Percentiles rank a stretch among this genome's conserved stretches.
Conservation (phyloP, 1,140 invertebrate species). For the fruit fly (Drosophila melanogaster) region DNA sequence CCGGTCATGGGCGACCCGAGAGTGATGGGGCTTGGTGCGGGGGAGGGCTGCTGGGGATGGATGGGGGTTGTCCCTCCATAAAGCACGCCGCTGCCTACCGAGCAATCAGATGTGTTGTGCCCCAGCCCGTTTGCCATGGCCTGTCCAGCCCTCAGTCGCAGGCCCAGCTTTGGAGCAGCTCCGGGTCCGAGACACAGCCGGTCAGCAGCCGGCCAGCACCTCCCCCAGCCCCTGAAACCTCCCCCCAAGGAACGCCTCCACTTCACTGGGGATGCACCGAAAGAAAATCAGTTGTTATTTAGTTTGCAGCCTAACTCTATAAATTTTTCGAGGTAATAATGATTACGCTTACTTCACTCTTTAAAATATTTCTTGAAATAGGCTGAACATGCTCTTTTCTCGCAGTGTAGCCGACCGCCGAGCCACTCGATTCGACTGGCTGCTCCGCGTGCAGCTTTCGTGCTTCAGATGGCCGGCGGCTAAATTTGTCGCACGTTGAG, state of each 20-base stretch:
- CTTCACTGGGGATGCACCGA: background rate
- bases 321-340: too few species aligned
- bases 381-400: background rate
- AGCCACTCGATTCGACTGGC: constrained; percentile 35
- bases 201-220: constrained; percentile 43
- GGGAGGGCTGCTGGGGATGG: constrained; percentile 2
- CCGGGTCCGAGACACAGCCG: constrained; percentile 22
- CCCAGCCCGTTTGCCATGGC: constrained; percentile 33
- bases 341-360: too few species aligned
- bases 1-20: constrained; percentile 53
- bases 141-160: constrained; percentile 43
- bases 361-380: background rate
- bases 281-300: background rate
- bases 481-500: constrained; percentile 84
- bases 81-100: constrained; percentile 66
- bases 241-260: constrained; percentile 32
- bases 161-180: constrained; percentile 5
- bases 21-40: constrained; percentile 17
- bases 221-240: constrained; percentile 31
- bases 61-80: constrained; percentile 48
- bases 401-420: constrained; percentile 8
- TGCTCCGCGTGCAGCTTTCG: constrained; percentile 77
- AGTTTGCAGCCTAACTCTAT: too few species aligned
- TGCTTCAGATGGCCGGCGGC: constrained; percentile 79
- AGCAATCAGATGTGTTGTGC: constrained; percentile 71